Base-by-base conservation (phyloP, 2,797 vertebrate genomes). In the Takifugu ocellatus region DNA sequence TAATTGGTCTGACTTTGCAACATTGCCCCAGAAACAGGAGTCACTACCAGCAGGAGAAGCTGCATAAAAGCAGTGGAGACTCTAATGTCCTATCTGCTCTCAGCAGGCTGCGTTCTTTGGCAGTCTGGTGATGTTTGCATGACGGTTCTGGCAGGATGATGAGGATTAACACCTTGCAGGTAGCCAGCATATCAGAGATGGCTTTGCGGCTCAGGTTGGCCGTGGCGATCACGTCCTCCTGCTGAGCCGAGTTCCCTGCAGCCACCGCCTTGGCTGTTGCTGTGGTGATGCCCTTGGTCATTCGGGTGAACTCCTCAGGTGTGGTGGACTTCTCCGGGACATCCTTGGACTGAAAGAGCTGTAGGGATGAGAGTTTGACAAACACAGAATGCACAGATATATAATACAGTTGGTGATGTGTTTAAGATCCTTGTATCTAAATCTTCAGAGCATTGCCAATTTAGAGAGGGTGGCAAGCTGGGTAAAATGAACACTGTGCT, bases 201-300 rank as follows among this genome's bases (percentile, higher is more conserved):
- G 95, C 97, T 87, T 98, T 99, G 84, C 97, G 94, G 91, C 97
- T 98, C 83, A 98, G 91, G 83, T 99, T 99, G 57, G 97, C 97
- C 0, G 96, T 99, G 54, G 95, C 92, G 31, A 99, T 98, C 82
- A 97, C 96, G 2, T 98, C 95, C 67, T 98, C 97, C 89, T 99
- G 97, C 79, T 96, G 92, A 68, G 94, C 93, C 0, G 97, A 99
- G 90, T 98, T 99, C 53, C 97, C 97, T 0, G 97, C 94, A 14
- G 97, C 97, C 68, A 99, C 97, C 0, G 97, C 97, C 88, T 98
- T 99, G 88, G 95, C 94, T 1, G 97, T 99, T 73, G 97, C 97
- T 76, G 92, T 91, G 78, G 97, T 99, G 92, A 99, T 98, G 78
- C 96, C 96, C 91, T 99, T 99, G 27, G 96, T 99, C 94, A 97